Base-by-base conservation (phyloP, 2,797 vertebrate species). In the Cygnus olor region DNA sequence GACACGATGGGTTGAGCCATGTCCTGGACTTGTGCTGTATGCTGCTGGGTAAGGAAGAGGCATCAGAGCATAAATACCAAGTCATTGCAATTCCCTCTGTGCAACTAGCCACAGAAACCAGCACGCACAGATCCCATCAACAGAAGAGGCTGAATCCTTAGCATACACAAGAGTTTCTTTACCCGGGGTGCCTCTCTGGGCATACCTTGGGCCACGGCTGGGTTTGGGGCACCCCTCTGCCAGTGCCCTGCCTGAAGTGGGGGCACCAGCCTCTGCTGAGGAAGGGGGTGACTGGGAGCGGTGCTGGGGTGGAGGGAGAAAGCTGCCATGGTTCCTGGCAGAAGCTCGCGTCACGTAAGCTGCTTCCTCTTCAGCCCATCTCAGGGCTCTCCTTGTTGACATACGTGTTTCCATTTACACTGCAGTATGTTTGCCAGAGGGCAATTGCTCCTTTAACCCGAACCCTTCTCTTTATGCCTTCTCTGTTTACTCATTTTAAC, bases 401-500 rank as follows among this genome's bases (percentile, higher is more conserved):
- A 85, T 95, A 93, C 0, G 65, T 94, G 95, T 96, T 97, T 96
- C 95, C 96, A 96, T 96, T 96, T 96, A 95, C 72, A 57, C 63
- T 89, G 91, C 93, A 95, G 61, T 72, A 78, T 96, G 95, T 92
- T 97, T 96, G 96, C 95, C 76, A 90, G 94, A 94, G 91, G 94
- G 94, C 88, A 95, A 95, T 85, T 95, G 94, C 89, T 91, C 91
- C 88, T 96, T 96, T 96, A 94, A 96, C 95, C 93, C 1, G 18
- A 92, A 34, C 58, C 69, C 40, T 79, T 93, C 90, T 93, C 78
- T 95, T 96, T 74, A 45, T 92, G 86, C 70, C 88, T 95, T 77
- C 79, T 89, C 45, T 97, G 92, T 96, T 96, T 96, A 88, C 84
- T 95, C 88, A 47, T 92, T 97, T 97, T 95, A 95, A 94, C 76